Base-by-base conservation (phyloP, 2,113 vertebrate species). In the Okapia johnstoni region DNA sequence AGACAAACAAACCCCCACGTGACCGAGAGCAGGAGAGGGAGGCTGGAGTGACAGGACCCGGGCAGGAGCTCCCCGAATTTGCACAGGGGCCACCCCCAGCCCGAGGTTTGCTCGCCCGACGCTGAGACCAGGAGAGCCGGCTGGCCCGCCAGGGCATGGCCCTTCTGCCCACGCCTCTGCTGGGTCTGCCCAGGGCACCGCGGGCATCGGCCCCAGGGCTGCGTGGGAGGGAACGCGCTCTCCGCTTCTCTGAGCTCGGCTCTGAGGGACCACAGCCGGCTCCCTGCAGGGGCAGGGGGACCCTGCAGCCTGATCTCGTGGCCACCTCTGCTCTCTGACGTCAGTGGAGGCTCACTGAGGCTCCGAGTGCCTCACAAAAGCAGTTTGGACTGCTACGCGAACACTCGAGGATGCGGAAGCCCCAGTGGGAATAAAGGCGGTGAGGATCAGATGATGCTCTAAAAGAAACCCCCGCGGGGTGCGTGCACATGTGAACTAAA, bases 21-120 rank as follows among this genome's bases (percentile, higher is more conserved):
- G 66, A 13, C 25, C 0, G 23, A 50, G 50, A 54, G 12, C 36
- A 26, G 30, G 17, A 9, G 17, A n/a, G 36, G n/a, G 26, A 13
- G 6, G 48, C 58, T 0, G 1, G 19, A 84, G 30, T 0, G 7
- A 25, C 11, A 23, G 21, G 12, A 23, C 17, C 40, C 0, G 0
- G 7, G 46, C 46, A 28, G 7, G 25, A 21, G 77, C 19, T 40
- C 11, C 5, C 10, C 7, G 28, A 0, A 17, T 21, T 30, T 26
- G 26, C 61, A 33, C 33, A 1, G 33, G 55, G 4, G 54, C 19
- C 40, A 8, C 30, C 33, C 11, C 70, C 17, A 11, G 36, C 36
- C 81, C 2, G 7, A 7, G 16, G 21, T 33, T 14, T 9, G 9
- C n/a, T 28, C 1, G 0, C 15, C n/a, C 0, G 1, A 36, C 5